These are phyloP conservation scores for Cistogaster globosa DNA, from an alignment of 2,888 invertebrate species.

Conservation along the genomic window DNA sequence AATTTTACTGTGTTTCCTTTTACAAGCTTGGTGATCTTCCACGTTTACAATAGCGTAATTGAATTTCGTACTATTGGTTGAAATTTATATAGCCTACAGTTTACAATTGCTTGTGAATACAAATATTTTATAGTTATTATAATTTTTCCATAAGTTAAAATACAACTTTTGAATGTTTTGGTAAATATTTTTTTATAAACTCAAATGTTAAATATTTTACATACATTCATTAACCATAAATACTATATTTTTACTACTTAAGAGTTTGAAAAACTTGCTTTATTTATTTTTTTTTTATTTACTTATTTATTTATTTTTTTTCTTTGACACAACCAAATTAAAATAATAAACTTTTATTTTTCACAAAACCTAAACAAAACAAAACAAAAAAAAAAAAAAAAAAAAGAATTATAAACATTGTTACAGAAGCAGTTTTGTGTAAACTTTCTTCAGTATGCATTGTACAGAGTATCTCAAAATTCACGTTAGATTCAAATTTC, in stretches of 20 bases:
- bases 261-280: slow-evolving; percentile 19
- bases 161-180: too few relatives aligned
- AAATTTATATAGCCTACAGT: too few relatives aligned
- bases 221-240: slow-evolving; percentile 33
- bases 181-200: too few relatives aligned
- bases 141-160: too few relatives aligned
- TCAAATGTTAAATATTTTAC: neutral
- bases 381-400: neutral
- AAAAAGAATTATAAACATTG: slow-evolving; percentile 14
- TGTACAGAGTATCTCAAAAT: neutral
- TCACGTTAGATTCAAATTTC: too few relatives aligned
- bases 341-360: slow-evolving; percentile 10
- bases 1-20: too few relatives aligned
- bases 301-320: too few relatives aligned
- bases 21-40: too few relatives aligned
- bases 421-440: slow-evolving; percentile 14
- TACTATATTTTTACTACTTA: slow-evolving; percentile 37
- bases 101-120: too few relatives aligned
- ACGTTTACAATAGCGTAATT: too few relatives aligned
- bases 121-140: too few relatives aligned
- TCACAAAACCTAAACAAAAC: neutral
- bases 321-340: slow-evolving; percentile 10
- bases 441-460: slow-evolving; percentile 17
- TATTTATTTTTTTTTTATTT: slow-evolving; percentile 22
- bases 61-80: too few relatives aligned